A percentile compares a stretch with the other conserved stretches of the same genome.
These are phyloP conservation scores for Telmatochromis sp. DNA, from an alignment of 2,113 vertebrate genomes.

Conservation along the genomic window DNA sequence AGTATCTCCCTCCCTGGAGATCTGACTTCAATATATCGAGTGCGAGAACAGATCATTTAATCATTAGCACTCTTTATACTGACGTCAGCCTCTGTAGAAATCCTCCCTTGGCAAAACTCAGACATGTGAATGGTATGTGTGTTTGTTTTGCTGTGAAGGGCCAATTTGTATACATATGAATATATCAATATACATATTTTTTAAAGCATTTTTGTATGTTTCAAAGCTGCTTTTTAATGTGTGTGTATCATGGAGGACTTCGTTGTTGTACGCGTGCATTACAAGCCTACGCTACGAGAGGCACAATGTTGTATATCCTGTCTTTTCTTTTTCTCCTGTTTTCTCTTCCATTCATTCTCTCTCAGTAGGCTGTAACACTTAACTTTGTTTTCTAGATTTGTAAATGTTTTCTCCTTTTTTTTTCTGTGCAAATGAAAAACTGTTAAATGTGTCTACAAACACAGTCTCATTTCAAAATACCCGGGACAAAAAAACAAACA, in stretches of 20 bases:
- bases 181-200: slow-evolving; percentile 78
- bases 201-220: slow-evolving; percentile 79
- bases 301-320: slow-evolving; percentile 56
- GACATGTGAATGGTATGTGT: slow-evolving; percentile 55
- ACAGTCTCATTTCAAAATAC: slow-evolving; percentile 58
- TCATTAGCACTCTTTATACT: not conserved
- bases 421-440: slow-evolving; percentile 59
- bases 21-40: not conserved
- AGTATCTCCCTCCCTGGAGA: not conserved
- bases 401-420: slow-evolving; percentile 61
- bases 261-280: slow-evolving; percentile 60
- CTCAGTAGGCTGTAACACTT: slow-evolving; percentile 46
- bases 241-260: slow-evolving; percentile 63
- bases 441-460: slow-evolving; percentile 64
- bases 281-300: slow-evolving; percentile 54
- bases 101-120: slow-evolving; percentile 40
- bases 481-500: slow-evolving; percentile 13
- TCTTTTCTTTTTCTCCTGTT: slow-evolving; percentile 4
- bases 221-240: slow-evolving; percentile 74
- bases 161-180: slow-evolving; percentile 76
- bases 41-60: not conserved
- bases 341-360: slow-evolving; percentile 17
- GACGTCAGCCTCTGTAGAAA: slow-evolving; percentile 26
- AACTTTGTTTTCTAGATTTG: slow-evolving; percentile 62
- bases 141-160: slow-evolving; percentile 69